A percentile compares a stretch with the other conserved stretches of the same genome.
Evolutionary conservation across 2,113 vertebrate species (phyloP).

Genomic region (Sminthopsis crassicaudata): DNA sequence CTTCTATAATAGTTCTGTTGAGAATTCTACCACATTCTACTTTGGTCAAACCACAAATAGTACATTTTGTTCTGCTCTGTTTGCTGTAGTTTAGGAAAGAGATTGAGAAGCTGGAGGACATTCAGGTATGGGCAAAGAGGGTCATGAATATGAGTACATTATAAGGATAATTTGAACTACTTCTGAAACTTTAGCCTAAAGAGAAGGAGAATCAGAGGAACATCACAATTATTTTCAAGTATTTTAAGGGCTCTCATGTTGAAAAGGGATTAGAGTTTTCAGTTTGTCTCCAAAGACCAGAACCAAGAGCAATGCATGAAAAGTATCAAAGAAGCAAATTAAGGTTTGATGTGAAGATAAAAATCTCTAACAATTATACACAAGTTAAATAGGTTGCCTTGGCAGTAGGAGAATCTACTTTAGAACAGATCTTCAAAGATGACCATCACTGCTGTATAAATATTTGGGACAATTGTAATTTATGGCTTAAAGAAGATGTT

Average conservation of each 20-base stretch:
- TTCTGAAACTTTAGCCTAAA: too few species aligned
- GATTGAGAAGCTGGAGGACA: background rate
- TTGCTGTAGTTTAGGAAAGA: background rate
- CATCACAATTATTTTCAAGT: too few species aligned
- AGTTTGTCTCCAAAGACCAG: too few species aligned
- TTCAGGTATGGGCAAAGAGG: background rate
- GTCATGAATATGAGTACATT: background rate
- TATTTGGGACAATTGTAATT: background rate
- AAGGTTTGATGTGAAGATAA: background rate
- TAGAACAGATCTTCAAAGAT: background rate
- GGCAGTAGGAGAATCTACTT: too few species aligned
- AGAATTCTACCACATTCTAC: too few species aligned
- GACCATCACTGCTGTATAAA: background rate
- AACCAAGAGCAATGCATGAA: background rate
- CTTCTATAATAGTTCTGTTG: background rate
- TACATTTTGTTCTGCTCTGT: background rate
- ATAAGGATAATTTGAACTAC: too few species aligned
- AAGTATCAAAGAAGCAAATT: background rate
- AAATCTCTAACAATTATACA: background rate
- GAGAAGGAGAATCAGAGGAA: too few species aligned
- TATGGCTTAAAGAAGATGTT: accelerated
- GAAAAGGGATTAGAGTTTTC: too few species aligned
- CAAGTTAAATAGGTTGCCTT: background rate
- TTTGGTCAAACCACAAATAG: background rate
- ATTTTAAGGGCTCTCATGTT: too few species aligned